phyloP scores from a whole-genome alignment of 2,113 vertebrate species.

The Kryptolebias marmoratus region DNA sequence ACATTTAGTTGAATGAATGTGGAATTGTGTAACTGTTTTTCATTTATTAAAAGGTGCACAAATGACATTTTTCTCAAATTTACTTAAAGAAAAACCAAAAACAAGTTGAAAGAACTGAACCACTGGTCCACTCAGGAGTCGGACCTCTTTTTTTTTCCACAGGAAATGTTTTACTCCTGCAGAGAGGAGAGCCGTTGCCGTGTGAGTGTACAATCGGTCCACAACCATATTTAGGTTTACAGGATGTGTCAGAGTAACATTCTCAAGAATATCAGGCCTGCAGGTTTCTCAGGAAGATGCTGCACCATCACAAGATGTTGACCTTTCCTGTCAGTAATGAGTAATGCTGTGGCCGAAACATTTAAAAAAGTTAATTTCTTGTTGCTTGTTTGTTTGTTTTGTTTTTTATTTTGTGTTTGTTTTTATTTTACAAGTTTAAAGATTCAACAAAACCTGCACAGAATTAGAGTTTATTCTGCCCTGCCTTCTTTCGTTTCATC shows the following conservation, averaged over 20 bases:
- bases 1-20: no score
- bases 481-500: conserved; percentile 2
- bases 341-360: background rate
- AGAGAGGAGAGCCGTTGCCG: background rate
- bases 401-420: background rate
- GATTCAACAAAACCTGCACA: background rate
- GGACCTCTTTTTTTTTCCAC: no score
- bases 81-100: no score
- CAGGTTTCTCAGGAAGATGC: background rate
- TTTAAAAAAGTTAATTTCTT: background rate
- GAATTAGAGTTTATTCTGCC: background rate
- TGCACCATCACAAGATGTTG: background rate
- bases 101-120: no score
- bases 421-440: background rate
- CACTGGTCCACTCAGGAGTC: no score
- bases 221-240: background rate
- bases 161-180: background rate
- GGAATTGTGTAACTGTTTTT: no score
- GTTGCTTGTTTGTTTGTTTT: background rate
- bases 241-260: background rate
- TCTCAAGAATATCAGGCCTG: background rate
- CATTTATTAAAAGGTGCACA: no score
- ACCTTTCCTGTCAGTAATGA: background rate
- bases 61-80: no score
- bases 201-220: background rate